These are phyloP conservation scores for Glareola pratincola DNA, from an alignment of 2,113 vertebrate genomes.

Conservation along the genomic window DNA sequence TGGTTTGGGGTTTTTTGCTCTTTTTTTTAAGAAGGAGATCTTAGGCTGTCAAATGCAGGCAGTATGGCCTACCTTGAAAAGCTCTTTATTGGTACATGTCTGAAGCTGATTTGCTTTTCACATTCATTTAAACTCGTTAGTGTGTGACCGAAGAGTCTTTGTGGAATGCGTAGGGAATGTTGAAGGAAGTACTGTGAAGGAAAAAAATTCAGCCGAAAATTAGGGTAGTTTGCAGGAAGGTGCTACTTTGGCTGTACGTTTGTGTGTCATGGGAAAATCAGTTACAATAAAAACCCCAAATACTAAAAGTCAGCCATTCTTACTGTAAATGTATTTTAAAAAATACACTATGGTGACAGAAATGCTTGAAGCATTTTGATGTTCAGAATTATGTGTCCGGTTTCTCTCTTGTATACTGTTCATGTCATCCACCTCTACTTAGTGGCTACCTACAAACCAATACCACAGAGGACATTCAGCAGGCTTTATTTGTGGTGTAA, in stretches of 20 bases:
- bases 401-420: background rate
- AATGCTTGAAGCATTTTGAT: background rate
- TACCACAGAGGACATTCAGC: background rate
- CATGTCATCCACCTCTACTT: background rate
- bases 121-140: background rate
- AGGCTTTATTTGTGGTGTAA: background rate
- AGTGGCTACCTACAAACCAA: background rate
- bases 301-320: background rate
- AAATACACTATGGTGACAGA: background rate
- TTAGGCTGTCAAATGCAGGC: background rate
- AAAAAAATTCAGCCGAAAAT: background rate
- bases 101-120: background rate
- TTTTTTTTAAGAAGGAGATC: background rate
- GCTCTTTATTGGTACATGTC: background rate
- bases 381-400: background rate
- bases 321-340: background rate
- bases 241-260: background rate
- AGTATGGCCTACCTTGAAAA: background rate
- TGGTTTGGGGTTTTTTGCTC: background rate
- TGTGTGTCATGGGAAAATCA: background rate
- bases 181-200: background rate
- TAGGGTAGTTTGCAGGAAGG: background rate
- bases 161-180: fast-evolving
- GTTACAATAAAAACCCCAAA: background rate
- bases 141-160: background rate